These are phyloP conservation scores for Gymnocephalus cernua DNA, from an alignment of 2,113 vertebrate genomes.

Conservation along the genomic window DNA sequence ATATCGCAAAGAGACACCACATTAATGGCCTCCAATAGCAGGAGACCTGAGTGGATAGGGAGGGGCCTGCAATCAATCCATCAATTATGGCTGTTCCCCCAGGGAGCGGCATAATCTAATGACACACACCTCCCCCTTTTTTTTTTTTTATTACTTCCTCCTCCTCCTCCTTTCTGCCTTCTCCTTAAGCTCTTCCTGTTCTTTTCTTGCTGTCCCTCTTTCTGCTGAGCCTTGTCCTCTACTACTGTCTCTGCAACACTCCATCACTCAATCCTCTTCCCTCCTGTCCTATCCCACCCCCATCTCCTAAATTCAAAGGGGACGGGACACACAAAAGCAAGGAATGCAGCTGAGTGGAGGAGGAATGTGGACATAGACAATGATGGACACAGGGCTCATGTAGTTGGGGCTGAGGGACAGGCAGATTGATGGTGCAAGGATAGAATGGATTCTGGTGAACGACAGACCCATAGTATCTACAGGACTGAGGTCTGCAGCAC, in stretches of 20 bases:
- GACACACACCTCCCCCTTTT: slow-evolving; percentile 60
- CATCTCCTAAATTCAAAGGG: slow-evolving; percentile 68
- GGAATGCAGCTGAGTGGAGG: slow-evolving; percentile 68
- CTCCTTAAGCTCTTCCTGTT: slow-evolving; percentile 27
- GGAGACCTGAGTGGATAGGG: slow-evolving; percentile 64
- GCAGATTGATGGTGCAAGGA: slow-evolving; percentile 35
- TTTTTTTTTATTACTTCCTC: slow-evolving; percentile 57
- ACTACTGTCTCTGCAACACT: slow-evolving; percentile 17
- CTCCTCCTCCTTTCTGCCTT: slow-evolving; percentile 51
- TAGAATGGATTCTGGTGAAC: background rate
- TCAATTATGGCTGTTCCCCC: slow-evolving; percentile 76
- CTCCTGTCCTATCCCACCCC: slow-evolving; percentile 45
- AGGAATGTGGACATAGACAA: slow-evolving; percentile 40
- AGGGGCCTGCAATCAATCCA: slow-evolving; percentile 79
- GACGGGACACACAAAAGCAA: slow-evolving; percentile 66
- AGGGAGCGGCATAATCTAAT: slow-evolving; percentile 78
- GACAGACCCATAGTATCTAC: background rate
- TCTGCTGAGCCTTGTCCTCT: slow-evolving; percentile 27
- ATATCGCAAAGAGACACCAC: slow-evolving; percentile 70
- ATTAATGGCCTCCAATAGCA: slow-evolving; percentile 73
- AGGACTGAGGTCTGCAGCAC: slow-evolving; percentile 5
- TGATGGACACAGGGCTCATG: slow-evolving; percentile 20
- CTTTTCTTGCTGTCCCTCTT: slow-evolving; percentile 26
- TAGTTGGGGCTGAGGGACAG: slow-evolving; percentile 8
- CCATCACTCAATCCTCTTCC: slow-evolving; percentile 50